These are phyloP conservation scores for Littorina saxatilis DNA, from an alignment of 1,140 invertebrate species.

Conservation along the genomic window DNA sequence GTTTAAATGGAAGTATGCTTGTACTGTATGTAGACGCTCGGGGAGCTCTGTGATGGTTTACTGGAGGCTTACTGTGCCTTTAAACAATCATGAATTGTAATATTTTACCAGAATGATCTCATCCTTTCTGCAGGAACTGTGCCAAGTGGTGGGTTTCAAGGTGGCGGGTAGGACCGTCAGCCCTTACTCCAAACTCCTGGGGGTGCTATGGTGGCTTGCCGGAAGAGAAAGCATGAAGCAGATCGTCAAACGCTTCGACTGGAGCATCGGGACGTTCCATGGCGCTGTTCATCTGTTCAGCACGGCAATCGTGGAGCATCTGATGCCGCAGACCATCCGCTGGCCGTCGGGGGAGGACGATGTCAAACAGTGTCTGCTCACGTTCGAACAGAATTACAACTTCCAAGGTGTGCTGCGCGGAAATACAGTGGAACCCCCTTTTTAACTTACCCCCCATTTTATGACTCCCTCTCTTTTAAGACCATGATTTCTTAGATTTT, in stretches of 20 bases:
- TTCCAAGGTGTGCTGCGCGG: conserved; percentile 39
- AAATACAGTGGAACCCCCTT: too few species aligned
- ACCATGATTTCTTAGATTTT: too few species aligned
- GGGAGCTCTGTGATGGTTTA: too few species aligned
- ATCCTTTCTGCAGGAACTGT: conserved; percentile 14
- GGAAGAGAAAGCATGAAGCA: conserved; percentile 36
- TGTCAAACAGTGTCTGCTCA: conserved; percentile 5
- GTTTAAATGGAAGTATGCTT: too few species aligned
- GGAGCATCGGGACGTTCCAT: conserved; percentile 37
- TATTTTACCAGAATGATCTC: too few species aligned
- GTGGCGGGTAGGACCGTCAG: conserved; percentile 30
- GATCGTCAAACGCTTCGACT: conserved; percentile 34
- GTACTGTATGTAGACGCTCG: too few species aligned
- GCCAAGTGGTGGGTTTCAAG: conserved; percentile 35
- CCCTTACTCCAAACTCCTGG: conserved; percentile 37
- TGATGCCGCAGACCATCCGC: conserved; percentile 35
- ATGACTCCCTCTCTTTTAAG: too few species aligned
- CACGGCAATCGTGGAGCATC: conserved; percentile 33
- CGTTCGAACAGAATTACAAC: conserved; percentile 31
- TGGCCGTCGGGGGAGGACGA: conserved; percentile 34
- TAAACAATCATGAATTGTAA: too few species aligned
- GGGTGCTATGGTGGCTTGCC: conserved; percentile 33
- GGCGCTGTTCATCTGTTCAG: conserved; percentile 33
- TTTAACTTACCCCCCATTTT: too few species aligned
- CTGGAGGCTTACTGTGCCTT: too few species aligned